Percentiles rank a stretch among this genome's conserved stretches.
phyloP scores from a whole-genome alignment of 2,113 vertebrate species.

The Proteles cristata region DNA sequence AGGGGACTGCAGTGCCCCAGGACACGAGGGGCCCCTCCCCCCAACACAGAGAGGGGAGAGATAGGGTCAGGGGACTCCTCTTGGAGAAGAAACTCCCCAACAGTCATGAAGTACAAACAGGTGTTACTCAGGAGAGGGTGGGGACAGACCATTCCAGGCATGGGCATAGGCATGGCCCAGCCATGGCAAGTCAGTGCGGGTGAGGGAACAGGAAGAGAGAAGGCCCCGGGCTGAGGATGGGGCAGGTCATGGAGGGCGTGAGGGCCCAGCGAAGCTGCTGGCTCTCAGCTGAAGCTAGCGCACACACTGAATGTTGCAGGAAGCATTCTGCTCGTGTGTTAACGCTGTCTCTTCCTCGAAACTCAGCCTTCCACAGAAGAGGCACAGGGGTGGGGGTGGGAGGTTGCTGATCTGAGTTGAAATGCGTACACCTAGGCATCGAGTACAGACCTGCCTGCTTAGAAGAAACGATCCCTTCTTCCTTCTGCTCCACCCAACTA shows the following conservation, averaged over 20 bases:
- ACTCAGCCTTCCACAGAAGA: background rate
- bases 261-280: background rate
- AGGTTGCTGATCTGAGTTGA: background rate
- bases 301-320: background rate
- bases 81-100: background rate
- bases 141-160: background rate
- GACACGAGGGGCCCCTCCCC: no score
- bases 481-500: background rate
- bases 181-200: background rate
- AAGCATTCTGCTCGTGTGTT: background rate
- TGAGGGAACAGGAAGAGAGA: background rate
- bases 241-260: background rate
- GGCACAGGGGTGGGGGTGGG: background rate
- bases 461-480: background rate
- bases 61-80: background rate
- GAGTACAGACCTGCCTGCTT: background rate
- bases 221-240: background rate
- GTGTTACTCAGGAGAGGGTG: background rate
- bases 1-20: background rate
- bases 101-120: background rate
- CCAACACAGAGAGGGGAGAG: background rate
- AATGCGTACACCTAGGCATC: background rate
- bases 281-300: background rate
- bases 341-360: background rate
- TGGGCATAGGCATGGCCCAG: background rate